Conservation (phyloP, 2,113 vertebrate genomes). For the Oxyruncus cristatus region DNA sequence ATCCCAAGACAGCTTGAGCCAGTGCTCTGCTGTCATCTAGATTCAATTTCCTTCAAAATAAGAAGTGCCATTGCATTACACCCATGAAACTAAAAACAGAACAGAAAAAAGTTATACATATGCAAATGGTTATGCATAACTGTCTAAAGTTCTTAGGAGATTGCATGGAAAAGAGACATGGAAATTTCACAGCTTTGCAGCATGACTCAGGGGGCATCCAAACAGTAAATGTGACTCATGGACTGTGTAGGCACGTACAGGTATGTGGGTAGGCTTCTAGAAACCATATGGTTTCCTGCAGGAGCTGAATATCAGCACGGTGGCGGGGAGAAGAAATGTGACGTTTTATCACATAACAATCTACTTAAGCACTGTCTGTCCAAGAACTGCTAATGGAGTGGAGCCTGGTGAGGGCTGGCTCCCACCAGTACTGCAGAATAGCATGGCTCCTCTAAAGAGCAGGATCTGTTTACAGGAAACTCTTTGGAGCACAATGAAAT, state of each 20-base stretch:
- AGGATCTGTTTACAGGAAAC: not conserved
- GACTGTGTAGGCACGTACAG: not conserved
- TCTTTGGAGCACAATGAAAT: not conserved
- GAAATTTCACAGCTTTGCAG: conserved; percentile 50
- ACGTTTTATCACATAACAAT: not conserved
- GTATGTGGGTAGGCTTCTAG: conserved; percentile 45
- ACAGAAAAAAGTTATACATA: not conserved
- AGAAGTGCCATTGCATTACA: not conserved
- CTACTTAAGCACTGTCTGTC: not conserved
- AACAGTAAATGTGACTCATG: conserved; percentile 68
- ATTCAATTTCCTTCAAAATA: not conserved
- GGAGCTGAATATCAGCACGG: conserved; percentile 25
- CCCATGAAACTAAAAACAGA: not conserved
- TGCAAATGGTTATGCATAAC: conserved; percentile 17
- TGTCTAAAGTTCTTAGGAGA: conserved; percentile 25
- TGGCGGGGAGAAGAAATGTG: not conserved
- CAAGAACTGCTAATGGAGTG: not conserved
- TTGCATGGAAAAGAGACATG: conserved; percentile 36
- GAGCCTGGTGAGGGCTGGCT: not conserved
- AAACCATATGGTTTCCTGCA: conserved; percentile 51
- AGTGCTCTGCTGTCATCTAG: not conserved
- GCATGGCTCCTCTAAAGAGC: not conserved
- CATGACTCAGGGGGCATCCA: conserved; percentile 60
- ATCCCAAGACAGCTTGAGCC: not conserved
- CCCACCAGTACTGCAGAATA: not conserved